Evolutionary conservation across 2,797 vertebrate species (phyloP), one percentile per base, ranked within the genome.

Genomic region (Enoplosus armatus): DNA sequence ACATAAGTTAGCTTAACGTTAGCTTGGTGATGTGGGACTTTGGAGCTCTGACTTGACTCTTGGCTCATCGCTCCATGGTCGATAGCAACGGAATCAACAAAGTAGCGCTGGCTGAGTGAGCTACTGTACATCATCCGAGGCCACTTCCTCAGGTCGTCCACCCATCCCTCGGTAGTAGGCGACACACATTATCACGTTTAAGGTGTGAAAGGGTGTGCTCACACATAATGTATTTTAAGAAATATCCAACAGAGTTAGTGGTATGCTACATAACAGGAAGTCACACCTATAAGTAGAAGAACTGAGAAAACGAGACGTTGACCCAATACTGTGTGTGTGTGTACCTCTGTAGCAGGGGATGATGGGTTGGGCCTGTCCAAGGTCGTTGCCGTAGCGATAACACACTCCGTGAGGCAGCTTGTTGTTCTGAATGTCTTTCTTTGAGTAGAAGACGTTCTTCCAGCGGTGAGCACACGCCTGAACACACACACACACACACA

Each of bases 381-480:
- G 95, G 90, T 97, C 90, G 12, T 94, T 87, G 77, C 93, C 90
- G 48, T 97, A 87, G 63, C 85, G 93, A 92, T 96, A 99, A 91
- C 98, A 99, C 84, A 97, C 85, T 29, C 98, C 98, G 0, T 94
- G 85, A 0, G 98, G 98, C 35, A 98, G 94, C 83, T 98, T 98
- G 85, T 92, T 86, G 90, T 96, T 95, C 50, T 96, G 95, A 58
- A 75, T 89, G 75, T 93, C 96, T 72, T 53, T 93, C 37, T 77
- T 89, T 6, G 95, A 85, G 27, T 96, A 97, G 93, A 72, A 97
- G 78, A 98, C 83, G 60, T 99, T 99, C 94, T 99, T 99, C 98
- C 98, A 99, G 53, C 97, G 96, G 85, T 99, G 98, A 69, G 95
- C 98, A 94, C 98, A 99, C 29, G 97, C 97, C 98, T 99, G 63